Evolutionary conservation across 2,888 invertebrate species (phyloP), one percentile per base, ranked within the genome.

Genomic region (Metacarcinus magister): DNA sequence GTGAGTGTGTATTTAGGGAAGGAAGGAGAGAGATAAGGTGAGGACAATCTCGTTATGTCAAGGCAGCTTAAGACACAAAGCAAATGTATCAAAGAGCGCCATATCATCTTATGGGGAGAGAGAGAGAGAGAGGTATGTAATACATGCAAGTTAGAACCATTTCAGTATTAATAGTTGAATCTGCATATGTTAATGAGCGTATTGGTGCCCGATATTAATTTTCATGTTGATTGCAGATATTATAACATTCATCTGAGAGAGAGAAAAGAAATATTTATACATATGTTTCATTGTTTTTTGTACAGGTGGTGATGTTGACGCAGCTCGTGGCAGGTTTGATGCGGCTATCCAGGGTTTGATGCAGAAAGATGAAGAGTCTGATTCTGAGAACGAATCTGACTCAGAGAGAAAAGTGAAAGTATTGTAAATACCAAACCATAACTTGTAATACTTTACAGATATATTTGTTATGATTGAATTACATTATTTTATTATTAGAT

Each of bases 221-320:
- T 54, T 13, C 54, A 54, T 54, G 16, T 13, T 54, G 10, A 54
- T 13, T 54, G 54, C 54, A 8, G 10, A 54, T 13, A 16, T 54
- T 54, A 91, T 54, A 13, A 16, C 28, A 39, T 16, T 46, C 16
- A 10, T 16, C 32, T 32, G 7, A 10, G n/a, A 46, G 54, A 19
- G n/a, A 23, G 19, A 13, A 8, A 60, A 23, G 19, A 13, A 8
- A 60, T n/a, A 10, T 13, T 16, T 23, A 23, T 32, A 32, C 48
- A 82, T 54, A 8, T 93, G 23, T 44, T 19, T 8, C 60, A 54
- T 39, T 46, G 16, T 28, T 19, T 87, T 16, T 3, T 87, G 19
- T 96, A 2, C 91, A 97, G 97, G 96, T 94, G 97, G 96, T 44
- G 97, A 97, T 44, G 95, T 97, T 43, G 97, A 97, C 95, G 96